Evolutionary conservation across 2,888 invertebrate genomes (phyloP).

Genomic region (Limnephilus auricula): DNA sequence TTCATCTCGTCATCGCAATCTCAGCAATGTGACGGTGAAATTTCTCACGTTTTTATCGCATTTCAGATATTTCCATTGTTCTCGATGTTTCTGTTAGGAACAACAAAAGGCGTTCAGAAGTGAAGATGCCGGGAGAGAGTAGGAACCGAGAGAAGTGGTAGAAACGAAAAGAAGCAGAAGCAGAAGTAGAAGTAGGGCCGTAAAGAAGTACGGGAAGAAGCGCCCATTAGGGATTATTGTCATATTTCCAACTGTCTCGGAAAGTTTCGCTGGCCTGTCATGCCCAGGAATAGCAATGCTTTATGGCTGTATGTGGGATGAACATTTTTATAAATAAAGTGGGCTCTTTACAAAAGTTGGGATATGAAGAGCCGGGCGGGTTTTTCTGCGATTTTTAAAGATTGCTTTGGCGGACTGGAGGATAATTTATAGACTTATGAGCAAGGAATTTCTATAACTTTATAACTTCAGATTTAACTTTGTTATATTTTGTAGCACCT

Average conservation of each 20-base stretch:
- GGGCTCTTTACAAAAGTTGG: background rate
- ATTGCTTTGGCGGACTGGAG: background rate
- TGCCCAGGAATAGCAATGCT: slow-evolving; percentile 49
- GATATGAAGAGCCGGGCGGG: background rate
- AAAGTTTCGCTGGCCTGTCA: slow-evolving; percentile 61
- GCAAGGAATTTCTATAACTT: background rate
- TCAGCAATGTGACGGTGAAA: slow-evolving; percentile 2
- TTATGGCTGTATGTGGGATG: slow-evolving; percentile 37
- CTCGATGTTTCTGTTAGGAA: slow-evolving; percentile 33
- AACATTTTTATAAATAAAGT: slow-evolving; percentile 27
- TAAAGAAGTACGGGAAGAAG: slow-evolving; percentile 33
- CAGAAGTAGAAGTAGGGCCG: background rate
- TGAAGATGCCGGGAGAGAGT: background rate
- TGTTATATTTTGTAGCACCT: background rate
- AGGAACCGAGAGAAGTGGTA: slow-evolving; percentile 44
- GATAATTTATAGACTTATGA: background rate
- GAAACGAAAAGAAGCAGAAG: background rate
- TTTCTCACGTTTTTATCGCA: slow-evolving; percentile 25
- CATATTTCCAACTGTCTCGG: slow-evolving; percentile 57
- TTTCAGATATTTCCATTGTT: slow-evolving; percentile 32
- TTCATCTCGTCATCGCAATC: background rate
- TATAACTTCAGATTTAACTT: background rate
- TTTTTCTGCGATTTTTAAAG: background rate
- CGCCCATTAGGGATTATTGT: slow-evolving; percentile 64
- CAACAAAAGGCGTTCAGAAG: slow-evolving; percentile 46